phyloP scores from a whole-genome alignment of 2,797 vertebrate genomes.

The Cichlasoma orientale region DNA sequence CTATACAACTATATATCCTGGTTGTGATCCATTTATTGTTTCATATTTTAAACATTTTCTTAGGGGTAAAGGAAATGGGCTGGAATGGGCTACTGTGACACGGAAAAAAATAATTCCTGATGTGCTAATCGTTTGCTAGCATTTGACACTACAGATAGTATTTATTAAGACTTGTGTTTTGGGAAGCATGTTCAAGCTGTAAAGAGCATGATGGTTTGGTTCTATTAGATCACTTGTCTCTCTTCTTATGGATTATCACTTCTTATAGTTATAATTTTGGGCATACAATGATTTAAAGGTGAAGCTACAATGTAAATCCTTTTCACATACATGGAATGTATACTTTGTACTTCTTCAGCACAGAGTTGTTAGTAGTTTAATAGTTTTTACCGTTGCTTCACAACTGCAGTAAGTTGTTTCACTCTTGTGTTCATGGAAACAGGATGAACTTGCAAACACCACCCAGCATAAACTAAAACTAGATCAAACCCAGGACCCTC shows the following conservation, averaged over 20 bases:
- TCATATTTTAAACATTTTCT: not conserved
- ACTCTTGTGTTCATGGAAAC: not conserved
- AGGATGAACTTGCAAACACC: not conserved
- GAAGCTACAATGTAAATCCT: not conserved
- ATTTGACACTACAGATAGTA: not conserved
- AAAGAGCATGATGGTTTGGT: not conserved
- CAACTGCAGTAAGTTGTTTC: not conserved
- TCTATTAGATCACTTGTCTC: not conserved
- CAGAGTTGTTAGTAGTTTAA: not conserved
- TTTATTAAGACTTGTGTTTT: not conserved
- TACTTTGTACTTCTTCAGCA: not conserved
- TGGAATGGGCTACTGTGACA: not conserved
- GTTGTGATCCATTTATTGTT: too few relatives aligned
- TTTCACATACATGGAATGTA: not conserved
- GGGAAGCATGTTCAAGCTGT: not conserved
- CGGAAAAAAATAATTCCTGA: too few relatives aligned
- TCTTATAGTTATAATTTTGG: not conserved
- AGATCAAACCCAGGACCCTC: not conserved
- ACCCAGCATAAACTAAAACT: not conserved
- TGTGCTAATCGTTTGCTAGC: not conserved
- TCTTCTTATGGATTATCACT: not conserved
- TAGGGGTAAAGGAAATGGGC: not conserved
- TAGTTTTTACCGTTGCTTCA: not conserved
- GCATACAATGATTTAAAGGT: not conserved
- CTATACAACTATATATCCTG: not conserved